Evolutionary conservation across 35 echinoderm and acorn worm species (phyloP), one percentile per base, ranked within the genome.

Genomic region (Diadema setosum): DNA sequence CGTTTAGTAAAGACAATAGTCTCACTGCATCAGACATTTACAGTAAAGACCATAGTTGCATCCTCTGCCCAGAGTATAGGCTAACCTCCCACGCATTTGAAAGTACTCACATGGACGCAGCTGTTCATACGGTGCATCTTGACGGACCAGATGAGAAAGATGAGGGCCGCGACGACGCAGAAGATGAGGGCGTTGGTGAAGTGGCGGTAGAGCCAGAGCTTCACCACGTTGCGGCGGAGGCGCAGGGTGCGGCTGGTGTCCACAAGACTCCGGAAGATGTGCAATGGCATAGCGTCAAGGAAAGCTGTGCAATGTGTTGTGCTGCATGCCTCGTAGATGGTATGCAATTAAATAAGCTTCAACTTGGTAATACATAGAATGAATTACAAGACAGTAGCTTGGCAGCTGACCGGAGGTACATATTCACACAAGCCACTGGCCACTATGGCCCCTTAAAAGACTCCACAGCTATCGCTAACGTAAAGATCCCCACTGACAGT

Each of bases 251-350:
- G 58, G 8, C 90, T 97, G 45, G 95, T 97, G 69, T 97, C 91
- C 1, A 97, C 95, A n/a, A 97, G 69, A 55, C 85, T 97, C 56
- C 82, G 92, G 52, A 97, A 94, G 32, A 96, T 92, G 94, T 96
- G 45, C 45, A 57, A n/a, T 78, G 17, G 73, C n/a, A 8, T 37
- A 42, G n/a, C 16, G 75, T 85, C 91, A 96, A 96, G 90, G 94
- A 88, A 91, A 55, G 25, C 11, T 12, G 30, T 60, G 9, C 57
- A 60, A 3, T 60, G 21, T 60, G 21, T 60, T 18, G 7, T 60
- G 21, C 7, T 60, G 17, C 7, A n/a, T 20, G 21, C 57, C 30
- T 60, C 30, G n/a, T n/a, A n/a, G n/a, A n/a, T n/a, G n/a, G n/a
- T n/a, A n/a, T n/a, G n/a, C n/a, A n/a, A n/a, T n/a, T n/a, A n/a